phyloP scores from a whole-genome alignment of 1,140 invertebrate genomes.

The Camponotus pennsylvanicus region DNA sequence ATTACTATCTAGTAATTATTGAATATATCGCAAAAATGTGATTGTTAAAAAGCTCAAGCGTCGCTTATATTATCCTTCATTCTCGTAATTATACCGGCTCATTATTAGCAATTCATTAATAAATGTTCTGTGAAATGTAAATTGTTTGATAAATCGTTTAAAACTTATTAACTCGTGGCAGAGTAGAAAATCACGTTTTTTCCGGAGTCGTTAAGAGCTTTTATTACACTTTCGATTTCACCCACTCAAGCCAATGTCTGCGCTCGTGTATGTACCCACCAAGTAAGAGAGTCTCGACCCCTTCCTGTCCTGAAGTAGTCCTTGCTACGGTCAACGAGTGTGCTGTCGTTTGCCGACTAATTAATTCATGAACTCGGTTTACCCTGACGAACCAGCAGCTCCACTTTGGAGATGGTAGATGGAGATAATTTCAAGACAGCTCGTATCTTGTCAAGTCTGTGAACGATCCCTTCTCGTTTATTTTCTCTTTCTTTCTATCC shows the following conservation, averaged over 20 bases:
- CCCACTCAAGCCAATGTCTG: constrained; percentile 17
- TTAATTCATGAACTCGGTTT: constrained; percentile 78
- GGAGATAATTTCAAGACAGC: constrained; percentile 63
- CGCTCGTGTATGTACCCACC: constrained; percentile 17
- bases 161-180: constrained; percentile 43
- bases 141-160: neutral
- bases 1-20: neutral
- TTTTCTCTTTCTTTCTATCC: neutral
- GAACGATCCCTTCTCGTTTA: constrained; percentile 35
- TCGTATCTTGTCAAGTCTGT: constrained; percentile 66
- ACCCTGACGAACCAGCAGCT: constrained; percentile 64
- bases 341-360: constrained; percentile 74
- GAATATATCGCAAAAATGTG: constrained; percentile 8
- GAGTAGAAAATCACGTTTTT: constrained; percentile 40
- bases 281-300: constrained; percentile 35
- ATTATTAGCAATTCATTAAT: constrained; percentile 40
- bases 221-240: constrained; percentile 41
- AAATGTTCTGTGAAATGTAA: constrained; percentile 3
- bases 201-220: constrained; percentile 1
- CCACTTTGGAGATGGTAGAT: constrained; percentile 57
- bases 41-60: constrained; percentile 17
- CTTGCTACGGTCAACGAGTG: constrained; percentile 32
- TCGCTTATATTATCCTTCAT: neutral
- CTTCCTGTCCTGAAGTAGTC: constrained; percentile 64
- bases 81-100: constrained; percentile 5